These are phyloP conservation scores for Teleogryllus oceanicus DNA, from an alignment of 2,888 invertebrate genomes.

Conservation along the genomic window DNA sequence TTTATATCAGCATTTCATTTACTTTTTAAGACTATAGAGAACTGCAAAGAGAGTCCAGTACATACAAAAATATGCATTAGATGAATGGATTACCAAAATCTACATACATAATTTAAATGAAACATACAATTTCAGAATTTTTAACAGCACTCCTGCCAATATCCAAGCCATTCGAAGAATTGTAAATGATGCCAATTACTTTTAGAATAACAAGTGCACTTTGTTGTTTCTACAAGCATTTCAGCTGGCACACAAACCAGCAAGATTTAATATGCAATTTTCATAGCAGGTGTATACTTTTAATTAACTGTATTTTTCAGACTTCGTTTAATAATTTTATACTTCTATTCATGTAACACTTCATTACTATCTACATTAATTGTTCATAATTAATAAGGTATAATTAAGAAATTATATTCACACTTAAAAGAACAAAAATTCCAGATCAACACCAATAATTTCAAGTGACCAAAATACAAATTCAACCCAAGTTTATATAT, in stretches of 20 bases:
- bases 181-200: neutral
- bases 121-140: no score
- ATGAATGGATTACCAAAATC: neutral
- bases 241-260: neutral
- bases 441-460: no score
- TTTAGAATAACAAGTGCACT: neutral
- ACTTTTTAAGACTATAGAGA: no score
- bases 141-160: neutral
- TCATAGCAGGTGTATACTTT: neutral
- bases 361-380: no score
- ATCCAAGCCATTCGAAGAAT: neutral
- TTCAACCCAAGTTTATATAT: no score
- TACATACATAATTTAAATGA: neutral
- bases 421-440: no score
- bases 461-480: no score
- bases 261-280: neutral
- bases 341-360: no score
- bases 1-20: neutral
- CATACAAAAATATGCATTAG: neutral
- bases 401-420: no score
- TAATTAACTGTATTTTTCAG: neutral
- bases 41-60: neutral
- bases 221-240: constrained; percentile 2
- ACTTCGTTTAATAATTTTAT: neutral
- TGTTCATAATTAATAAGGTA: no score